Base-by-base conservation (phyloP, 2,797 vertebrate genomes). In the Pseudochirops cupreus region DNA sequence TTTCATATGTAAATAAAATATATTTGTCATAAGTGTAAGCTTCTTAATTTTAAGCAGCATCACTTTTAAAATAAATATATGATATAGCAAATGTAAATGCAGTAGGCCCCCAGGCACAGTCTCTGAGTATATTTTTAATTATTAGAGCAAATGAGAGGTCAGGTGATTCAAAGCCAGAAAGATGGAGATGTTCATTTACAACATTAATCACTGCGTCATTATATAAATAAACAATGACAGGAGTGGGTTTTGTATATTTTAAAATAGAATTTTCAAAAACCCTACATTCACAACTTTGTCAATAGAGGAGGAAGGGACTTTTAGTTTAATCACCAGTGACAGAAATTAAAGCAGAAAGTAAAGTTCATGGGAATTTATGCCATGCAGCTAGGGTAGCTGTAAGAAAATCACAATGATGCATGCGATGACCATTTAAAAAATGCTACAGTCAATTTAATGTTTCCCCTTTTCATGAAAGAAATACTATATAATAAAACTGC, bases 51-150 rank as follows among this genome's bases (percentile, higher is more conserved):
- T 95, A 94, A 97, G 67, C 5, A 0, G 91, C n/a, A 39, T 93
- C 56, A 95, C 57, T 96, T 96, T 96, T 96, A 56, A 26, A 95
- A 96, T 94, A 96, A 96, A 97, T 90, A 10, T 56, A 55, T 95
- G 95, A 18, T 93, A 95, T 96, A 95, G 56, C 62, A 97, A 94
- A 59, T 93, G 67, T 74, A 92, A 92, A 95, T 92, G 28, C 16
- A 1, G 74, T 0, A 1, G 10, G 26, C 31, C 33, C 16, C 21
- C 90, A 94, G 92, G 89, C 94, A 92, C 46, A 95, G 7, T 33
- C 62, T 55, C 55, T 91, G 1, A 54, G 46, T 92, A 29, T 56
- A 90, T 53, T 89, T 58, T 94, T 96, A 59, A 96, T 92, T 95
- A 92, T 92, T 93, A 95, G 67, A 93, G 93, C 53, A 92, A 97